phyloP scores from a whole-genome alignment of 2,113 vertebrate species.

The Neolamprologus falcicula region DNA sequence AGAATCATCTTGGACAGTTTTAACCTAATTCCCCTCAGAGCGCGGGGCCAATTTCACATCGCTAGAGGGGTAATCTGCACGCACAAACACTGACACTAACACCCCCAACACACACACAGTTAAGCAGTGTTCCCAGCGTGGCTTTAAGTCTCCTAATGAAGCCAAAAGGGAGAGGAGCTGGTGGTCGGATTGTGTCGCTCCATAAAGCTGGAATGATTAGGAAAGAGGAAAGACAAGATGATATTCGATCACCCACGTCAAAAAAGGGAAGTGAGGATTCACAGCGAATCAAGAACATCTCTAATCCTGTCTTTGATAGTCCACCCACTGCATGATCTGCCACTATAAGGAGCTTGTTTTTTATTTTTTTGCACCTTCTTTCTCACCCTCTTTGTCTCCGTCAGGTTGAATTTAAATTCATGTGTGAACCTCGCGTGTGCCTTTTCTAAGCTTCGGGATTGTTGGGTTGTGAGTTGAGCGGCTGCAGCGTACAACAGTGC shows the following conservation, averaged over 20 bases:
- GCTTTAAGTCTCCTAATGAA: conserved; percentile 48
- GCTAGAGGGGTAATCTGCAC: conserved; percentile 41
- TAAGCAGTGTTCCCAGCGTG: conserved; percentile 21
- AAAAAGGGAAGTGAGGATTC: background rate
- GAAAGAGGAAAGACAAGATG: background rate
- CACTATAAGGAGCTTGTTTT: background rate
- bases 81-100: background rate
- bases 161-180: conserved; percentile 14
- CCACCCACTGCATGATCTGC: conserved; percentile 45
- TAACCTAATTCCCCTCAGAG: conserved; percentile 57
- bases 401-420: background rate
- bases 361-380: background rate
- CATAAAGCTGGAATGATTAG: background rate
- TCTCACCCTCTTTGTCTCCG: background rate
- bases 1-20: conserved; percentile 39
- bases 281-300: conserved; percentile 20
- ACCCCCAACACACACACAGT: background rate
- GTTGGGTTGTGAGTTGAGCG: background rate
- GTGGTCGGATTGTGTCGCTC: background rate
- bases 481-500: background rate
- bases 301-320: conserved; percentile 61
- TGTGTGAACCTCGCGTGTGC: background rate
- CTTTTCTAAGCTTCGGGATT: background rate
- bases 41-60: conserved; percentile 41
- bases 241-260: conserved; percentile 7